phyloP scores from a whole-genome alignment of 2,113 vertebrate genomes.

The Chloropsis cyanopogon region DNA sequence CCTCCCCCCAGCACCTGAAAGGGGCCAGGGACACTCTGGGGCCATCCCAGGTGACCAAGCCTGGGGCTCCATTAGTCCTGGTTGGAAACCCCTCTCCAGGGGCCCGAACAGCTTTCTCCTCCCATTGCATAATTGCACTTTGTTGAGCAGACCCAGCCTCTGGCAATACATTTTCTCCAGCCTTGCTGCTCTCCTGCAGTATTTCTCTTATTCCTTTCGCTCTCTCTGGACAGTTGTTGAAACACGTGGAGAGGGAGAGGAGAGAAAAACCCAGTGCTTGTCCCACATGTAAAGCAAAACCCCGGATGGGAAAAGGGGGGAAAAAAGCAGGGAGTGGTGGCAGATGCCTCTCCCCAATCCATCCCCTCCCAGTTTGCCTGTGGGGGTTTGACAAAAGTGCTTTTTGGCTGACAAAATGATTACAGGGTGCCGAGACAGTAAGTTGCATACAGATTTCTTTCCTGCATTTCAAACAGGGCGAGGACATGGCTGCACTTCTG shows the following conservation, averaged over 20 bases:
- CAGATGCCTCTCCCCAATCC: not conserved
- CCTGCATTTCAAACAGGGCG: constrained; percentile 14
- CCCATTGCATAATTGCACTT: not conserved
- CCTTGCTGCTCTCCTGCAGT: not conserved
- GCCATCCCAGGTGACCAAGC: not conserved
- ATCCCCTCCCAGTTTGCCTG: not conserved
- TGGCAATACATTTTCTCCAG: not conserved
- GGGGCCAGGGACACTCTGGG: not conserved
- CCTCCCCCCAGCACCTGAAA: not conserved
- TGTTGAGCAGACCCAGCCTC: not conserved
- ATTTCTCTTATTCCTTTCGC: not conserved
- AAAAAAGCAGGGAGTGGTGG: not conserved
- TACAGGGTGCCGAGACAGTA: constrained; percentile 21
- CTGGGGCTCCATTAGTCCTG: not conserved
- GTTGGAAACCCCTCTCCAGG: not conserved
- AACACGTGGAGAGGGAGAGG: not conserved
- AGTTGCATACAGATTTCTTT: constrained; percentile 12
- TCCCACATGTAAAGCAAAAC: not conserved
- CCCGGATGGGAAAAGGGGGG: not conserved
- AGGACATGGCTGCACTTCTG: not conserved
- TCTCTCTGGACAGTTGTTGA: not conserved
- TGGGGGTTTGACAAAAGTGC: constrained; percentile 44
- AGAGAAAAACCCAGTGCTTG: not conserved
- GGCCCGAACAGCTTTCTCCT: not conserved
- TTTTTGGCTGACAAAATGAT: constrained; percentile 56